Evolutionary conservation across 2,797 vertebrate species (phyloP).

Genomic region (Gallinago stenura): DNA sequence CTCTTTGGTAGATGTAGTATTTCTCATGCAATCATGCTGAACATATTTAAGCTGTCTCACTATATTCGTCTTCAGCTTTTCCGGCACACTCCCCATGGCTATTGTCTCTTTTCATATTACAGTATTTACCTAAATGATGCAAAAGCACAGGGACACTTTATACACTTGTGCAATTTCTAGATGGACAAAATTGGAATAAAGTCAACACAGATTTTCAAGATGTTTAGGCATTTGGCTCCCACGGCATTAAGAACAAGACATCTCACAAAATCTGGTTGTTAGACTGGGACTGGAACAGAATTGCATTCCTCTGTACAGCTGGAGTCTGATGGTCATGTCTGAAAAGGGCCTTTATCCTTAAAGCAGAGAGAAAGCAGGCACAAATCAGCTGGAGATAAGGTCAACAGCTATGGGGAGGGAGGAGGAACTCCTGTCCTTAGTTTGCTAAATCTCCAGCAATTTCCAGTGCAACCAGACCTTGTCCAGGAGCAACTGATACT

Average conservation of each 20-base stretch:
- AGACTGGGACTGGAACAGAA: neutral
- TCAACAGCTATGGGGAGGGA: neutral
- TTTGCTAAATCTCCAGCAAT: neutral
- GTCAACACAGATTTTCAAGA: slow-evolving; percentile 5
- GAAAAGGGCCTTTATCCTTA: neutral
- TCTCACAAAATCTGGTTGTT: neutral
- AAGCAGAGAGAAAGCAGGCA: neutral
- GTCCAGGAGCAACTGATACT: neutral
- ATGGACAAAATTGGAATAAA: neutral
- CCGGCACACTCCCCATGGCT: neutral
- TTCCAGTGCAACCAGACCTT: neutral
- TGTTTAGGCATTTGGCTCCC: neutral
- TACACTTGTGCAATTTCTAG: neutral
- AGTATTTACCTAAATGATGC: neutral
- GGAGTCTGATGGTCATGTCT: neutral
- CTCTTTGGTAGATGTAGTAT: neutral
- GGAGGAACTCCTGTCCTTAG: neutral
- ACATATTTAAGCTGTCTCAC: neutral
- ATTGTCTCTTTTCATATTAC: neutral
- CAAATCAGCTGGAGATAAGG: slow-evolving; percentile 8
- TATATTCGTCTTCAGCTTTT: neutral
- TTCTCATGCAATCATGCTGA: neutral
- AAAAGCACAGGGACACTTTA: neutral
- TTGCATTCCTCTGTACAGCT: slow-evolving; percentile 4
- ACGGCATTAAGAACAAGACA: neutral